Evolutionary conservation across 2,888 invertebrate genomes (phyloP), one percentile per base, ranked within the genome.

Genomic region (Andricus curvator): DNA sequence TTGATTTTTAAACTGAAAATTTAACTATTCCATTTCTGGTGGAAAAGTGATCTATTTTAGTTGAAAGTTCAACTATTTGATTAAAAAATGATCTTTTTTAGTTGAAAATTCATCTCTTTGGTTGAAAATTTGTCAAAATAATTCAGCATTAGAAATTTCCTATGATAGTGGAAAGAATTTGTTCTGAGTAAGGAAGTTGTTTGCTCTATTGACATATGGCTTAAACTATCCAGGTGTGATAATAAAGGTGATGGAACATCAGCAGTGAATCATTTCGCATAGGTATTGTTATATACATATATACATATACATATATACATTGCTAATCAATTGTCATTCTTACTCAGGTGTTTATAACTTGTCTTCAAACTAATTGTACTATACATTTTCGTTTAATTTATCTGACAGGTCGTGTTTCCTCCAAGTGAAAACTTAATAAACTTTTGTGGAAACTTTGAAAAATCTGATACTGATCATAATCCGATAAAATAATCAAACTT

Each of bases 241-340:
- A 74, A 74, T 56, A 56, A 33, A 74, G 56, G 74, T 37, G 13
- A 33, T 56, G 37, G 56, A 74, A 56, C 56, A 33, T 56, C 51
- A 74, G 33, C 74, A 74, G 37, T 74, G 22, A 74, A 74, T 74
- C 74, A 74, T 74, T 56, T 20, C 13, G 29, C 15, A 20, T 56
- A 56, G 44, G 44, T 44, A 9, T 29, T 41, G 25, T 68, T 48
- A 68, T 17, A 51, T 20, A 33, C n/a, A 70, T 22, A 37, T 37
- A 8, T 37, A 8, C 37, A 37, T 9, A 48, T 60, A 51, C 15
- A 41, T 41, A 41, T 70, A 48, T 48, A 1, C 48, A 48, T 17
- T 48, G 17, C 15, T 70, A 74, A 56, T 37, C 20, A 56, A 74
- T 56, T 74, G 56, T 37, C 74, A 74, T 74, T 29, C 48, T 56